Base-by-base conservation (phyloP, 1,140 invertebrate species). In the Bombus waltoni region DNA sequence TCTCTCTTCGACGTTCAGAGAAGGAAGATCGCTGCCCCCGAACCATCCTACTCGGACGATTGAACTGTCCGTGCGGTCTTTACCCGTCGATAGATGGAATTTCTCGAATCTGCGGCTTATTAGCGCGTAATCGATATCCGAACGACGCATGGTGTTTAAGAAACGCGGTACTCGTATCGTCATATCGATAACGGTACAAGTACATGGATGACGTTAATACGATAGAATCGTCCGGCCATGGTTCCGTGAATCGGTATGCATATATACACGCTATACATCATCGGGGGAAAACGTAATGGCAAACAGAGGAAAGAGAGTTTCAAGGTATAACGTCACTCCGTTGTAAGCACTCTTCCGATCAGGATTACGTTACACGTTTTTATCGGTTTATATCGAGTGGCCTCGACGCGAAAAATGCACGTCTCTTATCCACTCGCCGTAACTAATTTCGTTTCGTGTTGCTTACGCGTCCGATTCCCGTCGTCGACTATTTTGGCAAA, bases 281-380 rank as follows among this genome's bases (percentile, higher is more conserved):
- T 8, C 22, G 18, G 18, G 18, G 22, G 38, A 28, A 53, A 62
- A 42, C 32, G 59, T 70, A 44, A 59, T 38, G 62, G 11, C 25
- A 3, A 10, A 2, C 8, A 2, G n/a, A 65, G 59, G 59, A n/a
- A 38, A 68, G 66, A 88, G 22, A 28, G 47, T 80, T 76, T 75
- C 71, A 28, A 32, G 15, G 73, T 76, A 57, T 85, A 79, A 76
- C 38, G 76, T 88, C 88, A 88, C 87, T 47, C 38, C 71, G 75
- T 87, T 88, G 88, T 72, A 73, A 79, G 86, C 86, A 91, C 86
- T 92, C 83, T 80, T 66, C 87, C 92, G 90, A 92, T 92, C 88
- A 92, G 87, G 87, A 90, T 92, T 92, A 92, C 86, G 88, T 91
- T 92, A 88, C 92, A 87, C 59, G 81, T 59, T 84, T 89, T 92